Base-by-base conservation (phyloP, 2,113 vertebrate species). In the Oncorhynchus tshawytscha region DNA sequence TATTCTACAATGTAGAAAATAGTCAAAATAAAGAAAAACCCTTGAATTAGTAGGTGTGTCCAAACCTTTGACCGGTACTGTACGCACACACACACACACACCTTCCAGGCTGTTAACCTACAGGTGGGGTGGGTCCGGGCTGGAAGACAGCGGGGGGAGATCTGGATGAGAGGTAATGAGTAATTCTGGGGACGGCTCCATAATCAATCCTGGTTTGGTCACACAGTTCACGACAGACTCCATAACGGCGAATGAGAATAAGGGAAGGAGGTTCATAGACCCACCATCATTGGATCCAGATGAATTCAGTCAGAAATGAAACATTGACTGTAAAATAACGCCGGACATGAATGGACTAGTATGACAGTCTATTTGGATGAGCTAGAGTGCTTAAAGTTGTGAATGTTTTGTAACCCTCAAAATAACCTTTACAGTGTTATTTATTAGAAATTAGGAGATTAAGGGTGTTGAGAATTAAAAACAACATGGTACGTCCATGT, bases 171-270 rank as follows among this genome's bases (percentile, higher is more conserved):
- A 76, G 74, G 80, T 87, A 78, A 85, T 87, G 86, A 90, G 81
- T 75, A 72, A 84, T 73, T 72, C 78, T 54, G 64, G 22, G 9
- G 31, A 39, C 25, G 70, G 59, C 69, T 66, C 67, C 20, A 75
- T 59, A 85, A 86, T 90, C 84, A 84, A 90, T 92, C 87, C 86
- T 62, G 11, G 76, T 87, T 81, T 83, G 78, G 86, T 78, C 74
- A 76, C 71, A 59, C 76, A 76, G 60, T 67, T 64, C 80, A 73
- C 1, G 15, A 18, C 16, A 1, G 51, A 54, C 3, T 15, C 39
- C 16, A 18, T 15, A 6, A 18, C 77, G 59, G 75, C 80, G 67
- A 77, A 79, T 72, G 54, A 72, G 81, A 73, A 86, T 76, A 81
- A 73, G 62, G 62, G 72, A 82, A 73, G n/a, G 31, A 73, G 51